Conservation (phyloP, 1,140 invertebrate species). For the Leptoteleia sp. region DNA sequence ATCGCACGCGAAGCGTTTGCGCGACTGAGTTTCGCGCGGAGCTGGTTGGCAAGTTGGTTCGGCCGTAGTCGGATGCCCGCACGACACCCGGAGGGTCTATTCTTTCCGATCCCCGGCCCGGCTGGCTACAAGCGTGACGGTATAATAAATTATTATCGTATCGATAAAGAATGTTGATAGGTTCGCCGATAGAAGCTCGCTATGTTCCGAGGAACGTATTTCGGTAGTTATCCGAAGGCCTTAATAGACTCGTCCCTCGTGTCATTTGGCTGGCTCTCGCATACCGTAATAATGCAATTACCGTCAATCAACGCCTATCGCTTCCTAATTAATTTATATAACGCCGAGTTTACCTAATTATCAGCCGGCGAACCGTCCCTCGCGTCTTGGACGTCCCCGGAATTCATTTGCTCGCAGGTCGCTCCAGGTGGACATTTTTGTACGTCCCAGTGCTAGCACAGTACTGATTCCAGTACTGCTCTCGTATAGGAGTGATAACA, state of each 20-base stretch:
- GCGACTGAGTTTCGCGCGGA: conserved; percentile 56
- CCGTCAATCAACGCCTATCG: conserved; percentile 44
- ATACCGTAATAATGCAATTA: conserved; percentile 61
- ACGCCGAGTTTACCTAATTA: no score
- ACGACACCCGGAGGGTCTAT: conserved; percentile 66
- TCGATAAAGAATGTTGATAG: conserved; percentile 79
- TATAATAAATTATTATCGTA: conserved; percentile 78
- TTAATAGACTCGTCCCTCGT: conserved; percentile 74
- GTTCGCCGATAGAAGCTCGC: conserved; percentile 68
- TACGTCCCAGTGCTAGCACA: no score
- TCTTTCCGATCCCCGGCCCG: conserved; percentile 60
- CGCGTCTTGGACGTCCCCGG: no score
- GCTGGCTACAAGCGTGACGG: conserved; percentile 43
- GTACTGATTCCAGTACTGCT: no score
- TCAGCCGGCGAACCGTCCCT: no score
- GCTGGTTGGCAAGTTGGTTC: conserved; percentile 31
- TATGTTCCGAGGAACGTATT: conserved; percentile 66
- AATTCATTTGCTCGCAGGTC: no score
- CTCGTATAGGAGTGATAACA: no score
- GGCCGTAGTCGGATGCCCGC: conserved; percentile 52
- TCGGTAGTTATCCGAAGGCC: conserved; percentile 69
- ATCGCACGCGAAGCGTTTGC: conserved; percentile 69
- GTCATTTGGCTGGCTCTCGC: conserved; percentile 68
- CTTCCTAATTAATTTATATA: conserved; percentile 47
- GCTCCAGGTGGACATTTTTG: no score